These are phyloP conservation scores for Diabrotica balteata DNA, from an alignment of 2,888 invertebrate species.

Conservation along the genomic window DNA sequence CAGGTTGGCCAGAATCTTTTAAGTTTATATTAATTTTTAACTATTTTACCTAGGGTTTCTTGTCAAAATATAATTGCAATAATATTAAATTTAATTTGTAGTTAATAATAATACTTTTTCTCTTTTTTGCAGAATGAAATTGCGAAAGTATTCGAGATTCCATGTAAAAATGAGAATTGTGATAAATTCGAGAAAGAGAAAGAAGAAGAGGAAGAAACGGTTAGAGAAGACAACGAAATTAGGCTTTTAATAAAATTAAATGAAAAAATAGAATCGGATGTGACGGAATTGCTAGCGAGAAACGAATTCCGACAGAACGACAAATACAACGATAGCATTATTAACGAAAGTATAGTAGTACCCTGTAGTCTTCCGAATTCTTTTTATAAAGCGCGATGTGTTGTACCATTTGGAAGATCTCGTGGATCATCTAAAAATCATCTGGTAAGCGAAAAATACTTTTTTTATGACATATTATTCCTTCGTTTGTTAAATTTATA, in stretches of 20 bases:
- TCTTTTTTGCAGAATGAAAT: slow-evolving; percentile 51
- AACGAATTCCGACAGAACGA: slow-evolving; percentile 37
- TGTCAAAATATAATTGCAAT: too few species aligned
- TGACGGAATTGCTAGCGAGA: slow-evolving; percentile 46
- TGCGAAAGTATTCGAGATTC: slow-evolving; percentile 48
- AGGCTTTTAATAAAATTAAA: slow-evolving; percentile 46
- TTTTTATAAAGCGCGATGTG: slow-evolving; percentile 5
- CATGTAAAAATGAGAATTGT: slow-evolving; percentile 34
- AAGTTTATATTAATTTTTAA: too few species aligned
- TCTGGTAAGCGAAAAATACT: not conserved
- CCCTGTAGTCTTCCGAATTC: not conserved
- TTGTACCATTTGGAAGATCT: not conserved
- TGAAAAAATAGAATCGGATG: slow-evolving; percentile 48
- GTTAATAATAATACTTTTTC: too few species aligned
- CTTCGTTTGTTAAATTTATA: too few species aligned
- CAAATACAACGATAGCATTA: slow-evolving; percentile 25
- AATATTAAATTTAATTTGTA: too few species aligned
- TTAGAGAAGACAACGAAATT: slow-evolving; percentile 40
- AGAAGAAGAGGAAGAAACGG: slow-evolving; percentile 29
- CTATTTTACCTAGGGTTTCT: too few species aligned
- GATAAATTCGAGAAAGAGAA: slow-evolving; percentile 33
- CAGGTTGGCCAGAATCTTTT: too few species aligned
- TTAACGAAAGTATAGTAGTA: too few species aligned
- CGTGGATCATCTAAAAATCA: slow-evolving; percentile 9
- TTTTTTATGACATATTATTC: too few species aligned